Conservation (phyloP, 2,113 vertebrate species). For the Vulpes lagopus region DNA sequence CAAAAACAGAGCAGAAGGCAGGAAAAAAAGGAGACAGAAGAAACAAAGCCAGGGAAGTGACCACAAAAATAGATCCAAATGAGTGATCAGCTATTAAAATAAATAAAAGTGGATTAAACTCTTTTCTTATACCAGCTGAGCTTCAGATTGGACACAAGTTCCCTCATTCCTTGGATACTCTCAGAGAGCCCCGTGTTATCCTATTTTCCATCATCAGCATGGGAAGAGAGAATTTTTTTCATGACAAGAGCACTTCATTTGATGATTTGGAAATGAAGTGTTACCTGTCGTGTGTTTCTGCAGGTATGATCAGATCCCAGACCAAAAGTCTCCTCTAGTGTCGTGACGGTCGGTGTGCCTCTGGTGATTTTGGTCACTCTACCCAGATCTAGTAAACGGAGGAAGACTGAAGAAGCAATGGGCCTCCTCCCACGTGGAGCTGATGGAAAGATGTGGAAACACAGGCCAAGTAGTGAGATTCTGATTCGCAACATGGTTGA, state of each 20-base stretch:
- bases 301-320: not conserved
- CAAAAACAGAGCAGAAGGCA: not conserved
- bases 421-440: not conserved
- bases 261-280: not conserved
- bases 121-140: not conserved
- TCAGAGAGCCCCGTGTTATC: not conserved
- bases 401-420: not conserved
- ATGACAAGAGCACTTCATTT: not conserved
- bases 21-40: not conserved
- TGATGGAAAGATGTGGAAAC: not conserved
- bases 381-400: not conserved
- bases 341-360: not conserved
- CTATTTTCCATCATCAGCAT: too few species aligned
- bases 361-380: not conserved
- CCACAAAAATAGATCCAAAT: not conserved
- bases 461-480: not conserved
- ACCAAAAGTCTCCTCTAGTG: not conserved
- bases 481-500: not conserved
- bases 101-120: constrained; percentile 49
- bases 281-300: not conserved
- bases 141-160: too few species aligned
- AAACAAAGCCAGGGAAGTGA: not conserved
- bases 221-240: not conserved
- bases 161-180: not conserved
- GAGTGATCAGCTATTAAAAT: not conserved